Percentiles rank a stretch among this genome's conserved stretches.
Evolutionary conservation across 2,888 invertebrate genomes (phyloP).

Genomic region (Scaptomyza flava): DNA sequence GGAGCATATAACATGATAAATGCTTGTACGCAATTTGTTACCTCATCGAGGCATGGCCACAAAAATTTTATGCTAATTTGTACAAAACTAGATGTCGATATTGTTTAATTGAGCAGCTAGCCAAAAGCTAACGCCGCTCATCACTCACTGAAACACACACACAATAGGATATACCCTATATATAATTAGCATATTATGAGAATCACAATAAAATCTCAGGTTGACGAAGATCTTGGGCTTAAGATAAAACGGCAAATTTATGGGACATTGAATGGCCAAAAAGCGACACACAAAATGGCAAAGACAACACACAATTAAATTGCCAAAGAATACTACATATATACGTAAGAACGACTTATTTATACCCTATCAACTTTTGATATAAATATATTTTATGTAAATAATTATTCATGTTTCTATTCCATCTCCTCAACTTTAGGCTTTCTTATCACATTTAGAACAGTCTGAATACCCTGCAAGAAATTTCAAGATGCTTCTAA

Average conservation of each 20-base stretch:
- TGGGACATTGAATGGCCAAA: conserved; percentile 58
- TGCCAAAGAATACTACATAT: conserved; percentile 1
- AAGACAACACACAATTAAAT: conserved; percentile 76
- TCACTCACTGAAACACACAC: background rate
- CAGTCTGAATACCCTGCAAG: conserved; percentile 7
- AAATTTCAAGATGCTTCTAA: background rate
- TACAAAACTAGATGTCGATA: conserved; percentile 76
- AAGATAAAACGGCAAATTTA: conserved; percentile 71
- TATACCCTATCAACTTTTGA: conserved; percentile 14
- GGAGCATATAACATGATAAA: conserved; percentile 78
- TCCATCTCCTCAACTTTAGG: too few relatives aligned
- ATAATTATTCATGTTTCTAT: too few relatives aligned
- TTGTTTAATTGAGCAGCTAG: conserved; percentile 72
- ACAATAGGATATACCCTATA: background rate
- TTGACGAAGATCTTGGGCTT: conserved; percentile 55
- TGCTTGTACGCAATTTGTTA: conserved; percentile 80
- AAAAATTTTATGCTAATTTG: conserved; percentile 69
- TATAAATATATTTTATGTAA: background rate
- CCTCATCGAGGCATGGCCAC: conserved; percentile 61
- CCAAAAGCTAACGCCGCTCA: conserved; percentile 13
- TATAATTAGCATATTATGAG: conserved; percentile 78
- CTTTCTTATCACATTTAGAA: too few relatives aligned
- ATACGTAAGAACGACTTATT: background rate
- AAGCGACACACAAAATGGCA: conserved; percentile 69
- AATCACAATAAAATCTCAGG: conserved; percentile 67